phyloP scores from a whole-genome alignment of 2,888 invertebrate species.

The Sminthurinus aureus region DNA sequence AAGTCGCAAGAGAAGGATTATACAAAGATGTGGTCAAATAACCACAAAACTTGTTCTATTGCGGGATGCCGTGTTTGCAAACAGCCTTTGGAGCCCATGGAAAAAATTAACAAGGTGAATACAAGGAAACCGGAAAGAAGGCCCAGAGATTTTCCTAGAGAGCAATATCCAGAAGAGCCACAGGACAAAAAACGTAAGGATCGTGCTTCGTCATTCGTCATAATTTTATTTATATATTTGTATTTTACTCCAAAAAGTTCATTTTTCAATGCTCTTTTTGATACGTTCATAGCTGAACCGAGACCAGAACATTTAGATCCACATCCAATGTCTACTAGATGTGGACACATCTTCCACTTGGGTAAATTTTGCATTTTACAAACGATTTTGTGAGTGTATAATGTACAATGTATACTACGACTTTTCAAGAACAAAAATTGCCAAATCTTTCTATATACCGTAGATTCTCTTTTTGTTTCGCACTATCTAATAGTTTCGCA shows the following conservation, averaged over 20 bases:
- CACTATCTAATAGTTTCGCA: too few relatives aligned
- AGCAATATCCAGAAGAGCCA: neutral
- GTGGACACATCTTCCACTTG: conserved; percentile 32
- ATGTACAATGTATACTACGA: too few relatives aligned
- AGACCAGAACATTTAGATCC: conserved; percentile 29
- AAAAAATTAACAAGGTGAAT: neutral
- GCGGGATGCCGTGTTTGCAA: conserved; percentile 25
- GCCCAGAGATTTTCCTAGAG: neutral
- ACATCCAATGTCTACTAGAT: conserved; percentile 25
- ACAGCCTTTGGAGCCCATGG: conserved; percentile 26
- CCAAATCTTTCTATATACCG: too few relatives aligned
- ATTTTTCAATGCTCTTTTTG: neutral
- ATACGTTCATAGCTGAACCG: neutral
- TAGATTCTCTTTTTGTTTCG: too few relatives aligned
- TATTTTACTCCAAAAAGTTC: neutral
- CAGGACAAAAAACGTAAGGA: neutral
- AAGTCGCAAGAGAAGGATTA: too few relatives aligned
- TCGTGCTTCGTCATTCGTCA: neutral
- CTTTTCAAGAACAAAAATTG: too few relatives aligned
- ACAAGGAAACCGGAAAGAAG: neutral
- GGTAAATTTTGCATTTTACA: too few relatives aligned
- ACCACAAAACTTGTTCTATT: too few relatives aligned
- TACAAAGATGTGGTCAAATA: too few relatives aligned
- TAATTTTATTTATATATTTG: neutral
- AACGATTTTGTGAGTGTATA: too few relatives aligned